A percentile compares a stretch with the other conserved stretches of the same genome.
These are phyloP conservation scores for Chrysolina americana DNA, from an alignment of 2,888 invertebrate species.

Conservation along the genomic window DNA sequence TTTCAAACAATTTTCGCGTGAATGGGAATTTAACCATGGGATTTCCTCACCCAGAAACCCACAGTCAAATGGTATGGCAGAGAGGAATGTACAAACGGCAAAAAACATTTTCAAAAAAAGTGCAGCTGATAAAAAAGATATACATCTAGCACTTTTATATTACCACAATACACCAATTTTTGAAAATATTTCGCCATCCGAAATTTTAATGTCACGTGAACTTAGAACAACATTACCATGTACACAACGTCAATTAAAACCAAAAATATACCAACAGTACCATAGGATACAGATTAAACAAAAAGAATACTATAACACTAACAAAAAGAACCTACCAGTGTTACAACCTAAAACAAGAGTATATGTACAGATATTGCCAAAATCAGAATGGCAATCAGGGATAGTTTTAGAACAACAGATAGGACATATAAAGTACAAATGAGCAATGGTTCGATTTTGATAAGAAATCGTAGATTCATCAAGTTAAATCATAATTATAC, in stretches of 20 bases:
- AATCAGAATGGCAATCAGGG: constrained; percentile 26
- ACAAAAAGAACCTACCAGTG: constrained; percentile 9
- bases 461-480: constrained; percentile 27
- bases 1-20: too few species aligned
- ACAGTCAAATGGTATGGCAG: constrained; percentile 40
- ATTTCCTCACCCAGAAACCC: constrained; percentile 39
- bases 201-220: constrained; percentile 18
- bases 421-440: constrained; percentile 26
- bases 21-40: too few species aligned
- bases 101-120: constrained; percentile 33
- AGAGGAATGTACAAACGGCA: constrained; percentile 31
- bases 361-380: constrained; percentile 20
- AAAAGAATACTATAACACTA: constrained; percentile 9
- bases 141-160: constrained; percentile 33
- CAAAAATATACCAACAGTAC: constrained; percentile 7
- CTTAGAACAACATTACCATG: too few species aligned
- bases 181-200: constrained; percentile 20
- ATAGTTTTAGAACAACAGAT: constrained; percentile 26
- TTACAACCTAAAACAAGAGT: constrained; percentile 17
- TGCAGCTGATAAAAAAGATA: constrained; percentile 32
- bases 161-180: constrained; percentile 27
- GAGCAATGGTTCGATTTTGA: constrained; percentile 15
- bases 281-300: constrained; percentile 10
- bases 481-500: constrained; percentile 15
- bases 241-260: background rate